Percentiles rank a stretch among this genome's conserved stretches.
Evolutionary conservation across 2,888 invertebrate genomes (phyloP).

Genomic region (Enoplolaimus lenunculus): DNA sequence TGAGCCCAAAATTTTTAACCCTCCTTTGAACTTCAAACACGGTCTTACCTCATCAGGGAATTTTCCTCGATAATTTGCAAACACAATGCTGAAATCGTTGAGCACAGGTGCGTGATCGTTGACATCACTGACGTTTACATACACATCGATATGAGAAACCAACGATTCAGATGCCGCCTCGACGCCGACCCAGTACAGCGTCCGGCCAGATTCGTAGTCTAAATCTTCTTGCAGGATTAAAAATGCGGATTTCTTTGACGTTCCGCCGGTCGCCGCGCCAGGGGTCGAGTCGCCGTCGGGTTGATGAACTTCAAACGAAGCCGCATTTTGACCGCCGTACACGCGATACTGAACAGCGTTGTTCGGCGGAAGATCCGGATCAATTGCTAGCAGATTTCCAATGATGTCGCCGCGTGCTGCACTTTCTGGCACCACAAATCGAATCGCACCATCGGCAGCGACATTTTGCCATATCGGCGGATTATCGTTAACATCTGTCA

Average conservation of each 20-base stretch:
- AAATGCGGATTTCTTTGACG: no score
- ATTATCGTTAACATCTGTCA: constrained; percentile 59
- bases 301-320: constrained; percentile 30
- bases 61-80: constrained; percentile 83
- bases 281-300: no score
- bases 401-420: constrained; percentile 88
- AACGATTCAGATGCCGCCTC: constrained; percentile 51
- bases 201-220: constrained; percentile 85
- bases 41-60: no score
- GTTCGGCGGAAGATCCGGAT: constrained; percentile 80
- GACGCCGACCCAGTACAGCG: constrained; percentile 71
- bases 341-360: constrained; percentile 84
- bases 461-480: constrained; percentile 57
- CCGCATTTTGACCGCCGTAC: constrained; percentile 65
- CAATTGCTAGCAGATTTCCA: constrained; percentile 71
- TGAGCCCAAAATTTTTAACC: no score
- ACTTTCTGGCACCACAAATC: constrained; percentile 79
- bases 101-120: constrained; percentile 86
- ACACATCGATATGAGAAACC: constrained; percentile 33
- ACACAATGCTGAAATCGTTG: constrained; percentile 74
- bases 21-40: no score
- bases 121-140: constrained; percentile 35
- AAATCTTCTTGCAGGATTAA: constrained; percentile 77
- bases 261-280: no score
- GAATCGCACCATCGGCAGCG: no score